Percentiles rank a stretch among this genome's conserved stretches.
Evolutionary conservation across 92 coral and sea anemone species (phyloP).

Genomic region (Muricea muricata): DNA sequence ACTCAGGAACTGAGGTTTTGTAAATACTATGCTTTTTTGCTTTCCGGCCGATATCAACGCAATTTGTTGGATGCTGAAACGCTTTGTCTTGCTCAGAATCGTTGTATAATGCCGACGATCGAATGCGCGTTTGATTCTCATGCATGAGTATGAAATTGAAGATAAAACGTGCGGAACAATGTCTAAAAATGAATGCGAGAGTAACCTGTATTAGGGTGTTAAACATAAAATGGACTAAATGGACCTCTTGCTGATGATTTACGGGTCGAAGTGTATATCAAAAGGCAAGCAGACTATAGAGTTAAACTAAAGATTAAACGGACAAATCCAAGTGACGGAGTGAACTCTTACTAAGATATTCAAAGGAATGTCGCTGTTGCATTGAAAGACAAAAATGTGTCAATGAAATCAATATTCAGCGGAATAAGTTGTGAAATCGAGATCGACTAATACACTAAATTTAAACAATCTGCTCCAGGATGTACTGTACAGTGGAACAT

Average conservation of each 20-base stretch:
- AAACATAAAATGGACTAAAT: not conserved
- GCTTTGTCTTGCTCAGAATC: conserved; percentile 5
- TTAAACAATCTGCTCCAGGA: too few relatives aligned
- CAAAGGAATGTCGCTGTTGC: too few relatives aligned
- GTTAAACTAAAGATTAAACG: not conserved
- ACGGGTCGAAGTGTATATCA: not conserved
- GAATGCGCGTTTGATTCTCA: not conserved
- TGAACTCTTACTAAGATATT: not conserved
- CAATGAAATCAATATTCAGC: too few relatives aligned
- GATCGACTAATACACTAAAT: too few relatives aligned
- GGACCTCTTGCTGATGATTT: not conserved
- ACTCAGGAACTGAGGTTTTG: not conserved
- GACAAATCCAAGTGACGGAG: not conserved
- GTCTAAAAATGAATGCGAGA: not conserved
- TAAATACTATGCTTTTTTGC: not conserved
- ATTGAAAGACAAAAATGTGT: too few relatives aligned
- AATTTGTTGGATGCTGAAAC: not conserved
- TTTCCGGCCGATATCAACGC: not conserved
- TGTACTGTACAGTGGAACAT: not conserved
- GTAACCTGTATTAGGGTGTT: not conserved
- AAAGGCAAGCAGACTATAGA: not conserved
- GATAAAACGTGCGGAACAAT: not conserved
- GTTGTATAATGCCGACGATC: not conserved
- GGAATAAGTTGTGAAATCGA: too few relatives aligned
- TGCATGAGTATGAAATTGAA: not conserved